Evolutionary conservation across 2,113 vertebrate genomes (phyloP), one percentile per base, ranked within the genome.

Genomic region (Paratilapia polleni): DNA sequence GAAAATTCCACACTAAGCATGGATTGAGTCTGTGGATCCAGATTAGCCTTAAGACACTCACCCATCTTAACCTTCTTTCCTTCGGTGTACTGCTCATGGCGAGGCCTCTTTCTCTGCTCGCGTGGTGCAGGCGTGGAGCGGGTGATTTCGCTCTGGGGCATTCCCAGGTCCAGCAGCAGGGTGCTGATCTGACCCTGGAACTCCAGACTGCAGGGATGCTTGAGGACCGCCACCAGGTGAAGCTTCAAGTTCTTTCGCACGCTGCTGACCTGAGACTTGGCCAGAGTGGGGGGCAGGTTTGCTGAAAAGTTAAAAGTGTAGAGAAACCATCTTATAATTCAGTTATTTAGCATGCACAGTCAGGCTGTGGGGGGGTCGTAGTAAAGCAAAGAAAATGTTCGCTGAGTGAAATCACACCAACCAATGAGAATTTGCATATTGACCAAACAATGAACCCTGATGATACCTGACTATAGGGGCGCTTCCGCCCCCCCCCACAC

Each of bases 221-320:
- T 97, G 31, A 99, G 96, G 12, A 99, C 96, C 0, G 96, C 96
- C 78, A 99, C 92, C 76, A 99, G 89, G 84, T 99, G 98, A 22
- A 99, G 91, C 94, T 99, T 99, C 49, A 99, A 96, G 83, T 99
- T 99, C 95, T 99, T 99, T 0, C 98, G 92, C 17, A 99, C 98
- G 0, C 98, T 99, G 96, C 98, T 99, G 81, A 99, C 98, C 95
- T 99, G 98, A 0, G 98, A 99, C 80, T 98, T 99, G 88, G 97
- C 98, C 94, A 99, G 78, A 0, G 98, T 99, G 0, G 98, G 98
- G 0, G 98, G 98, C 22, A 99, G 93, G 92, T 99, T 99, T 43
- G 98, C 98, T 99, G 86, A 5, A 62, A 81, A 68, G 47, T 20
- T 15, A 22, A 8, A n/a, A n/a, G 28, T 15, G 70, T 5, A 78